phyloP scores from a whole-genome alignment of 2,888 invertebrate genomes.

The Hermaeophaga mercurialis region DNA sequence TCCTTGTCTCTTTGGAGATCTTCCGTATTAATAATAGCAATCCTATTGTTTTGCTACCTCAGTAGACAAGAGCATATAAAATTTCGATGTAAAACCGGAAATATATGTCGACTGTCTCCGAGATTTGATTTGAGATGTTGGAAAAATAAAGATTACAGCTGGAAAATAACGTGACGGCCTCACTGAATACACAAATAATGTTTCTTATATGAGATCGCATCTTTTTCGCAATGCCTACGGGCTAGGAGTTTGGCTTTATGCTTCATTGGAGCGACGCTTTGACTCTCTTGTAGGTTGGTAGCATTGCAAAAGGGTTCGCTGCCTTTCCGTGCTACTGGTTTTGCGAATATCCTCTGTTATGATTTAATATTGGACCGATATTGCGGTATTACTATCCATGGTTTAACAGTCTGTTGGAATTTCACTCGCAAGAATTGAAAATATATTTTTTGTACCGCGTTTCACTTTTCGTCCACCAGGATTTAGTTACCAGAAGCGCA shows the following conservation, averaged over 20 bases:
- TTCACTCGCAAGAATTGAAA: neutral
- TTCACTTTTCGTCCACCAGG: too few species aligned
- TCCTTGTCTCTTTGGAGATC: too few species aligned
- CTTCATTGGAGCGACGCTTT: conserved; percentile 19
- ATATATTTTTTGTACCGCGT: neutral
- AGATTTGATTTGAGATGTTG: too few species aligned
- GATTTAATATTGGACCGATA: conserved; percentile 27
- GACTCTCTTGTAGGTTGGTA: conserved; percentile 19
- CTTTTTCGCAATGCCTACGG: conserved; percentile 21
- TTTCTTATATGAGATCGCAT: conserved; percentile 27
- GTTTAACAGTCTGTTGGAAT: conserved; percentile 13
- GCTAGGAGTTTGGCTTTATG: conserved; percentile 26
- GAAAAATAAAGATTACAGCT: conserved; percentile 13
- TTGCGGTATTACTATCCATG: conserved; percentile 20
- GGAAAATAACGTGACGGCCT: conserved; percentile 21
- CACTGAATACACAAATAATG: conserved; percentile 26
- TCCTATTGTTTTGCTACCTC: too few species aligned
- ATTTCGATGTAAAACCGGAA: too few species aligned
- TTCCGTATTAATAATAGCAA: too few species aligned
- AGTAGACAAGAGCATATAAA: too few species aligned
- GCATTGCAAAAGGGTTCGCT: conserved; percentile 21
- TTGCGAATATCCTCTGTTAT: conserved; percentile 26
- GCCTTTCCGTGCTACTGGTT: conserved; percentile 23
- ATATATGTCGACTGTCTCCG: too few species aligned
- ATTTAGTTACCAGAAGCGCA: too few species aligned